Conservation (phyloP, 2,113 vertebrate species). For the Mesembrinibis cayennensis region DNA sequence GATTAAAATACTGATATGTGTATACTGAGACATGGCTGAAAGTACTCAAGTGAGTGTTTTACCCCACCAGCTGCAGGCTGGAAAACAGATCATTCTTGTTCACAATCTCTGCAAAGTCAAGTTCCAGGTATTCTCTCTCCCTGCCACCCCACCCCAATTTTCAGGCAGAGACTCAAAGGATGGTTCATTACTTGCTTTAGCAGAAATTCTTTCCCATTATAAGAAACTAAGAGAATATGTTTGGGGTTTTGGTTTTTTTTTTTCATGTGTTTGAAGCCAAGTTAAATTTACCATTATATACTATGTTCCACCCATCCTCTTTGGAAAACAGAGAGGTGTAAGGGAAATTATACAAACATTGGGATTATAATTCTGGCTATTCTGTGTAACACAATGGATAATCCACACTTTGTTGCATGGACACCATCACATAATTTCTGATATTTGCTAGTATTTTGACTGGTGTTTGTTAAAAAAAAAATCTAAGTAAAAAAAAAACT, state of each 20-base stretch:
- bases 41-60: not conserved
- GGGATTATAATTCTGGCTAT: not conserved
- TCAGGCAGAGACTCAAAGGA: not conserved
- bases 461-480: not conserved
- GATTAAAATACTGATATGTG: not conserved
- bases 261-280: not conserved
- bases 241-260: not conserved
- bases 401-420: not conserved
- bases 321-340: not conserved
- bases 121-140: not conserved
- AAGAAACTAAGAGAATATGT: not conserved
- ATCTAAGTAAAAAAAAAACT: rapidly evolving
- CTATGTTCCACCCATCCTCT: not conserved
- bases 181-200: not conserved
- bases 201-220: not conserved
- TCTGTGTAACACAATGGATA: not conserved
- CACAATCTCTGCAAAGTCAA: not conserved
- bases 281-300: not conserved
- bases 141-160: not conserved
- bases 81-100: not conserved
- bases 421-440: not conserved
- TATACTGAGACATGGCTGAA: not conserved
- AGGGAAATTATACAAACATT: not conserved
- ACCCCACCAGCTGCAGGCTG: not conserved
- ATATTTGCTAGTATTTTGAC: not conserved